A percentile compares a stretch with the other conserved stretches of the same genome.
Conservation (phyloP, 2,888 invertebrate species). For the Spodoptera picta region DNA sequence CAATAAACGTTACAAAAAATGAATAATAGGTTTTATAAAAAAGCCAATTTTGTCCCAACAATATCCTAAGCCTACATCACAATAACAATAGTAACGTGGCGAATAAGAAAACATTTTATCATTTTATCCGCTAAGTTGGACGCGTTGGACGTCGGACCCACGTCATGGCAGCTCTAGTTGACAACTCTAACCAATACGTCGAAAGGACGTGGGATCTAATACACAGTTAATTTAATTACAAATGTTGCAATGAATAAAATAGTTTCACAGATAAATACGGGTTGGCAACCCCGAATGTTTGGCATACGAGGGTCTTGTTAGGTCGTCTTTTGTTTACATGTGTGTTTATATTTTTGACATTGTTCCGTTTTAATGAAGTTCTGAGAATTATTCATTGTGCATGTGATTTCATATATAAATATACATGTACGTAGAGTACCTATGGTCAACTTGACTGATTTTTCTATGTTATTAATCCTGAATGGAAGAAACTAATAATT, state of each 20-base stretch:
- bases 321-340: background rate
- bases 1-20: too few relatives aligned
- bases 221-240: conserved; percentile 56
- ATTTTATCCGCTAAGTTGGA: conserved; percentile 40
- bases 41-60: background rate
- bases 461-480: too few relatives aligned
- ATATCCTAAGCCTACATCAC: conserved; percentile 6
- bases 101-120: conserved; percentile 47
- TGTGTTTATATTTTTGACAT: background rate
- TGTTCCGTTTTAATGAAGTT: background rate
- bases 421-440: too few relatives aligned
- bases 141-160: conserved; percentile 51
- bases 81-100: conserved; percentile 11
- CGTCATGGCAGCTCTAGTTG: conserved; percentile 52
- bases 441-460: too few relatives aligned
- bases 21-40: too few relatives aligned
- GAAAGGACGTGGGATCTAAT: conserved; percentile 41
- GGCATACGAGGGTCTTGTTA: background rate
- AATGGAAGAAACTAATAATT: too few relatives aligned
- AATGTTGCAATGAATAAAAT: conserved; percentile 34
- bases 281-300: conserved; percentile 5
- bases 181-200: conserved; percentile 51
- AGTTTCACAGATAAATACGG: conserved; percentile 28
- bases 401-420: too few relatives aligned
- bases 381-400: too few relatives aligned